A percentile compares a stretch with the other conserved stretches of the same genome.
phyloP scores from a whole-genome alignment of 2,113 vertebrate species.

The Theristicus caerulescens region DNA sequence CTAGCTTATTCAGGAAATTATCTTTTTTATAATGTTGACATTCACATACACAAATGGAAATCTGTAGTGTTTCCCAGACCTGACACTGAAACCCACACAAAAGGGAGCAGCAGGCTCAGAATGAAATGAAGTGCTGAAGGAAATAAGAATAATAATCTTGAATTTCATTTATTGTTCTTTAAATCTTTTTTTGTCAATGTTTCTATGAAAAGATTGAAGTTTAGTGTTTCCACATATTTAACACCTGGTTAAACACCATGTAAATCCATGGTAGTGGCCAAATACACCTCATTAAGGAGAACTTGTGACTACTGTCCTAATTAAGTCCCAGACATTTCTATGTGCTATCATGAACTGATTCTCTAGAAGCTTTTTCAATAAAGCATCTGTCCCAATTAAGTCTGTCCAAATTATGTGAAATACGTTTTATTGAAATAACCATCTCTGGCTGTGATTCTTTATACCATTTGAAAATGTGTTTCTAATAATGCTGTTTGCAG shows the following conservation, averaged over 20 bases:
- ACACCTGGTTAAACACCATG: background rate
- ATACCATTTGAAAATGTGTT: background rate
- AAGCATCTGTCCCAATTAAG: background rate
- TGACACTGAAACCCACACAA: background rate
- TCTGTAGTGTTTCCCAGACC: background rate
- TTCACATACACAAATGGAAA: background rate
- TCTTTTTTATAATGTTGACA: background rate
- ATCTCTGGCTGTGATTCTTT: background rate
- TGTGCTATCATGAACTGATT: background rate
- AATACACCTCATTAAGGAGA: background rate
- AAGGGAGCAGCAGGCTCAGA: background rate
- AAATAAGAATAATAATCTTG: background rate
- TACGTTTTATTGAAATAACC: background rate
- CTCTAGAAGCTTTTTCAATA: background rate
- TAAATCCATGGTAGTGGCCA: background rate
- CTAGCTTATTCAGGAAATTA: constrained; percentile 7
- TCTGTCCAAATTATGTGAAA: background rate
- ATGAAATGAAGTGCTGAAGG: background rate
- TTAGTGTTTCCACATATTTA: constrained; percentile 4
- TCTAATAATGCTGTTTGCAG: background rate
- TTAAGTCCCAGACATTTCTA: background rate
- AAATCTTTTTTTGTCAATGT: background rate
- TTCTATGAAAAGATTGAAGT: background rate
- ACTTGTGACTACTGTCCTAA: background rate
- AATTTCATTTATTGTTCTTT: background rate